Conservation (phyloP, 2,797 vertebrate species). For the Darevskia mixta region DNA sequence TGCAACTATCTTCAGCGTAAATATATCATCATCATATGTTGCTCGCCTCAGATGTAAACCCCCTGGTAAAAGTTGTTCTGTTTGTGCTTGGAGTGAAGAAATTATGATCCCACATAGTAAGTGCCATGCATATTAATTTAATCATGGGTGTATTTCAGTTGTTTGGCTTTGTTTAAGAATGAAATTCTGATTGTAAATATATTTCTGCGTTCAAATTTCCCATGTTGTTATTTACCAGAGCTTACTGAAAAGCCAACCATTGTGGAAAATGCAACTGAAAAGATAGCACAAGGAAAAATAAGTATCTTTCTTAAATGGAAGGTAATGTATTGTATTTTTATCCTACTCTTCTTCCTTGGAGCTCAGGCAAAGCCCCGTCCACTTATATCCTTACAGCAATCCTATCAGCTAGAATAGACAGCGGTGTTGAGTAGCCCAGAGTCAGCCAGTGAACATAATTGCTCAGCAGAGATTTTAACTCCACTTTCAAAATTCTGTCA, state of each 20-base stretch:
- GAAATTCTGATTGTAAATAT: not conserved
- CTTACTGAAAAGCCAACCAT: slow-evolving; percentile 76
- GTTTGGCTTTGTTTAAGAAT: not conserved
- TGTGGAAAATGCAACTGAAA: slow-evolving; percentile 49
- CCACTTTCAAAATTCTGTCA: not conserved
- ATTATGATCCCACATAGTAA: slow-evolving; percentile 71
- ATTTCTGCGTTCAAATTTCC: not conserved
- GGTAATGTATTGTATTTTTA: slow-evolving; percentile 73
- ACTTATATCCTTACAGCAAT: not conserved
- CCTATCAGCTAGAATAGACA: no score
- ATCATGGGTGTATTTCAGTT: slow-evolving; percentile 15
- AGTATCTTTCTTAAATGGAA: slow-evolving; percentile 80
- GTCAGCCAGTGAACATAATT: not conserved
- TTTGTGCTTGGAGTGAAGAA: slow-evolving; percentile 71
- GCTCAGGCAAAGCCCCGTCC: not conserved
- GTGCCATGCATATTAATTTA: slow-evolving; percentile 44
- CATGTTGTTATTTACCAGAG: slow-evolving; percentile 73
- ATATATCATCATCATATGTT: slow-evolving; percentile 55
- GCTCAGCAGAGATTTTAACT: not conserved
- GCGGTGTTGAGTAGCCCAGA: no score
- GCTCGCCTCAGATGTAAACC: slow-evolving; percentile 68
- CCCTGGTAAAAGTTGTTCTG: slow-evolving; percentile 42
- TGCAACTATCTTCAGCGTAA: slow-evolving; percentile 58
- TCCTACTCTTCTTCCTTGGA: not conserved
- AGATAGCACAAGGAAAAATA: slow-evolving; percentile 70